Base-by-base conservation (phyloP, 2,888 invertebrate genomes). In the Hartigia nigra region DNA sequence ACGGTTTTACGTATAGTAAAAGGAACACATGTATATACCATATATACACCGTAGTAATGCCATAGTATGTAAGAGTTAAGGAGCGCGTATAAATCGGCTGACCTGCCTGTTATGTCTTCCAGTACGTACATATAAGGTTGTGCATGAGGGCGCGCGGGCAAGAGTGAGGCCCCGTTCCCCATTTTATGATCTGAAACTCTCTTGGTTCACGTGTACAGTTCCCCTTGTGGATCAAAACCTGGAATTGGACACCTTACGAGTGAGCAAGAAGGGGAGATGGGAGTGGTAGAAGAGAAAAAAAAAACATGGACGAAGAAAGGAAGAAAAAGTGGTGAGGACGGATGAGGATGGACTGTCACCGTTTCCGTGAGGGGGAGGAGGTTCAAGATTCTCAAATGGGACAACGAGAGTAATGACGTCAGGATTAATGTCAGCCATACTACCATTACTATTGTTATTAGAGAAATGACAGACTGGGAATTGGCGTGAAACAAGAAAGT, bases 1-100 rank as follows among this genome's bases (percentile, higher is more conserved):
- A 83, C 85, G 87, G 85, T 89, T 89, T 88, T 89, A 89, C 88
- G 87, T 89, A 88, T 88, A 88, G 85, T 89, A 88, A 88, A 88
- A n/a, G n/a, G 85, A 81, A 82, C 31, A 72, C 72, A 72, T 72
- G 34, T 72, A 9, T 23, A 23, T 23, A 55, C n/a, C n/a, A n/a
- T 55, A 4, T 34, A 34, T 34, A 34, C 34, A 34, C 34, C 1
- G 34, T 34, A 34, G 4, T 34, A 34, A 55, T 23, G 9, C 55
- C 55, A 55, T 9, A 23, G 55, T 55, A 55, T 84, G 84, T 82
- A 84, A 82, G 81, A 84, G 83, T 86, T 88, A 86, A 88, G 85
- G 86, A 88, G 87, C 83, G 85, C 85, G 84, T 87, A 88, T 89
- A 88, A 88, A 89, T 88, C 87, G 87, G 83, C 83, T 83, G 72